Percentiles rank a stretch among this genome's conserved stretches.
These are phyloP conservation scores for Dolichomitus sp. DNA, from an alignment of 2,888 invertebrate genomes.

Conservation along the genomic window DNA sequence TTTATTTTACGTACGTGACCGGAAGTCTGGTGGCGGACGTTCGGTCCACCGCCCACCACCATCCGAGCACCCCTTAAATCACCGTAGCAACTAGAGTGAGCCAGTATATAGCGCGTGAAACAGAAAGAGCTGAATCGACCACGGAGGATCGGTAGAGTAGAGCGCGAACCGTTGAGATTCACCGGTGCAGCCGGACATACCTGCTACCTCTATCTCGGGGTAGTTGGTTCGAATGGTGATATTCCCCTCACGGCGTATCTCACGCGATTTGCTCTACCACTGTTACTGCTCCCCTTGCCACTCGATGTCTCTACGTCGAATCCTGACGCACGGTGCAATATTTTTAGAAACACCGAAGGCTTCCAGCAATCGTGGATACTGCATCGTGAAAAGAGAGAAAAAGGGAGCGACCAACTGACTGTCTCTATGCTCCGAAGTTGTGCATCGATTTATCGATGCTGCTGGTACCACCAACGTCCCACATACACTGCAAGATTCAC, in stretches of 20 bases:
- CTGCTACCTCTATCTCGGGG: constrained; percentile 3
- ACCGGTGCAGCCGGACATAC: constrained; percentile 9
- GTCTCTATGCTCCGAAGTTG: constrained; percentile 1
- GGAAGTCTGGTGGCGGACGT: constrained; percentile 65
- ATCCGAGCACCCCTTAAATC: constrained; percentile 78
- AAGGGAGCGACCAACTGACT: constrained; percentile 30
- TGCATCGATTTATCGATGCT: constrained; percentile 54
- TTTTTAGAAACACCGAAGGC: constrained; percentile 43
- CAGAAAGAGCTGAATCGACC: constrained; percentile 51
- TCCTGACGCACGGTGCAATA: constrained; percentile 43
- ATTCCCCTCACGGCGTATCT: constrained; percentile 46
- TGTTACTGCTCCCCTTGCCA: background rate
- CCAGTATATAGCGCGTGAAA: constrained; percentile 27
- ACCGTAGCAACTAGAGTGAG: constrained; percentile 69
- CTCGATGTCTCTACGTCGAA: constrained; percentile 25
- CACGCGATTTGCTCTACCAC: constrained; percentile 28
- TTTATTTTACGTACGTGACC: constrained; percentile 78
- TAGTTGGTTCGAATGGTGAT: constrained; percentile 27
- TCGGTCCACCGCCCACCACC: constrained; percentile 51
- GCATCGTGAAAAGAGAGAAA: constrained; percentile 5
- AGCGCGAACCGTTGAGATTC: constrained; percentile 15
- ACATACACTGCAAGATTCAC: background rate
- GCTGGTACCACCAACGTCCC: background rate
- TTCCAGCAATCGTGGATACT: constrained; percentile 21
- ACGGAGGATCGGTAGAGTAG: constrained; percentile 65